A percentile compares a stretch with the other conserved stretches of the same genome.
These are phyloP conservation scores for Bugula neritina DNA, from an alignment of 2,888 invertebrate genomes.

Conservation along the genomic window DNA sequence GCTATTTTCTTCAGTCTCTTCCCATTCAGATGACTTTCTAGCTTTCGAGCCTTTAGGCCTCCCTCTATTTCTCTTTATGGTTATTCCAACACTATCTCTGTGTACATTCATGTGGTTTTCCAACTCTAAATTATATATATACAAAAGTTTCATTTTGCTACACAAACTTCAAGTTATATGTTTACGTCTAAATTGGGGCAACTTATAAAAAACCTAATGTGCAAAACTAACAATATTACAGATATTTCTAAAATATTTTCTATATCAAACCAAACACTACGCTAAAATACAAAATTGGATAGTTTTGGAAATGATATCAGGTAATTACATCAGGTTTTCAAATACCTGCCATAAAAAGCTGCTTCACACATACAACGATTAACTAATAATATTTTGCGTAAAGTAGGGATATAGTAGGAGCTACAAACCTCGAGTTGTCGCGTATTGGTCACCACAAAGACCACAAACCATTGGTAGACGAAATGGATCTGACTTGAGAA, in stretches of 20 bases:
- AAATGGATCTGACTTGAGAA: not conserved
- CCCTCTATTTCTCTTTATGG: not conserved
- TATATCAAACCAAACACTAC: too few species aligned
- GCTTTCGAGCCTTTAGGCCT: constrained; percentile 1
- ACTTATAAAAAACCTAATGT: too few species aligned
- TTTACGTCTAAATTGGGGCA: too few species aligned
- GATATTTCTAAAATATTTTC: too few species aligned
- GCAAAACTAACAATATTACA: too few species aligned
- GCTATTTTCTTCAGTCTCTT: too few species aligned
- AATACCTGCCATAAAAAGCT: not conserved
- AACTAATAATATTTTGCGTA: too few species aligned
- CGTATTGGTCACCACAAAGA: constrained; percentile 19
- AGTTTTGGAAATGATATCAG: not conserved
- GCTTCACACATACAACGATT: too few species aligned
- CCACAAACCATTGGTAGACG: constrained; percentile 25
- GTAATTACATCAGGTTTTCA: not conserved
- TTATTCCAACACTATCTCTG: not conserved
- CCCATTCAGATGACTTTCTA: too few species aligned
- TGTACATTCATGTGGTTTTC: constrained; percentile 4
- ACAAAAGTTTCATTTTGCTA: not conserved
- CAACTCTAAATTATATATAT: constrained; percentile 13
- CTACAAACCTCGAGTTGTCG: constrained; percentile 20
- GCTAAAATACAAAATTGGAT: too few species aligned
- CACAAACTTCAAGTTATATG: not conserved
- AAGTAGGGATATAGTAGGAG: too few species aligned